Evolutionary conservation across 2,888 invertebrate species (phyloP).

Genomic region (Caenorhabditis drosophilae): DNA sequence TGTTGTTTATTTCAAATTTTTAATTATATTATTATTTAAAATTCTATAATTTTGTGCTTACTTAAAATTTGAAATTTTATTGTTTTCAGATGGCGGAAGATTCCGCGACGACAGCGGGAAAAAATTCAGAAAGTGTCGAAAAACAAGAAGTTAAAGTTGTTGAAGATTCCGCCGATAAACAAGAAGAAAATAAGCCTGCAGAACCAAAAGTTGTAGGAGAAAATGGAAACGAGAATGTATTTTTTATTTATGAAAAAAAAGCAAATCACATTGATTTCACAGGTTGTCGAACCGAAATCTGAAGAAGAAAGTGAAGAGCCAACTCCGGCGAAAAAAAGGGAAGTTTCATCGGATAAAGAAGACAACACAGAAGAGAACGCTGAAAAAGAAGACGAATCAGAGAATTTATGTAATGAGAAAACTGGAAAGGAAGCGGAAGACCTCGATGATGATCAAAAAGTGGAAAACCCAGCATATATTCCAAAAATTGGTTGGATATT

Average conservation of each 20-base stretch:
- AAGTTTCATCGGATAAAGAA: background rate
- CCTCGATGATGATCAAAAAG: slow-evolving; percentile 37
- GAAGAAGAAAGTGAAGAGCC: background rate
- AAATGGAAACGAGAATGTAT: too few relatives aligned
- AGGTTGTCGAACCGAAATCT: slow-evolving; percentile 5
- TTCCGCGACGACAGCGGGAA: slow-evolving; percentile 12
- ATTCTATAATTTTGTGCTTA: too few relatives aligned
- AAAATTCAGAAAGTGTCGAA: slow-evolving; percentile 9
- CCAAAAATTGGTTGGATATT: slow-evolving; percentile 24
- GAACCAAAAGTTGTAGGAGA: too few relatives aligned
- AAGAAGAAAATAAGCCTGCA: slow-evolving; percentile 6
- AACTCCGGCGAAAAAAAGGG: background rate
- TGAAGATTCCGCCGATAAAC: slow-evolving; percentile 2
- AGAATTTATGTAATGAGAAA: too few relatives aligned
- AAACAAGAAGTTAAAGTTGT: slow-evolving; percentile 1
- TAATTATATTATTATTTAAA: too few relatives aligned
- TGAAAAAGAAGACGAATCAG: background rate
- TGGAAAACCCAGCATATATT: slow-evolving; percentile 41
- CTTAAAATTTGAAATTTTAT: background rate
- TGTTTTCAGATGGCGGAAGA: slow-evolving; percentile 21
- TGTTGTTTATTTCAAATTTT: too few relatives aligned
- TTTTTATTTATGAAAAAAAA: too few relatives aligned
- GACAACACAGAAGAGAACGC: background rate
- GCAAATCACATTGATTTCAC: too few relatives aligned
- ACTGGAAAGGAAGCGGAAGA: background rate